These are phyloP conservation scores for Motacilla alba DNA, from an alignment of 2,113 vertebrate species.

Conservation along the genomic window DNA sequence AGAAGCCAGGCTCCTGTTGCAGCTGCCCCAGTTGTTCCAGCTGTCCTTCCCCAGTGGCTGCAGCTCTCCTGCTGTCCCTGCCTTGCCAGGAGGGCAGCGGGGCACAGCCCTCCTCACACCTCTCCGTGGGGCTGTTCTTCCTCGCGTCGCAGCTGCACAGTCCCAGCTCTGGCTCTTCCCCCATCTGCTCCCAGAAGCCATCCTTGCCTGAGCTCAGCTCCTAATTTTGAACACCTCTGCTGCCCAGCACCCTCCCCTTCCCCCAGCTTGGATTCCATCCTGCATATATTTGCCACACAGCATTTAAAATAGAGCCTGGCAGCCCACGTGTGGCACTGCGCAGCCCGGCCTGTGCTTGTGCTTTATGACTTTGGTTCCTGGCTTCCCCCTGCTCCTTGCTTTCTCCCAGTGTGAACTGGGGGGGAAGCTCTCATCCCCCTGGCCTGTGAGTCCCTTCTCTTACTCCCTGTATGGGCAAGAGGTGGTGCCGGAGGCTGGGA, in stretches of 20 bases:
- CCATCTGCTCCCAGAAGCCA: constrained; percentile 44
- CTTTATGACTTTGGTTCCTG: not conserved
- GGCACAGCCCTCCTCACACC: not conserved
- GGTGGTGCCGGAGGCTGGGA: not conserved
- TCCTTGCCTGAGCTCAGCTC: constrained; percentile 52
- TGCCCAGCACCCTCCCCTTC: constrained; percentile 48
- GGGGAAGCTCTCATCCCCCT: not conserved
- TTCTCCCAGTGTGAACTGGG: not conserved
- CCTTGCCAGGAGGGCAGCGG: not conserved
- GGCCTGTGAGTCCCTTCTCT: not conserved
- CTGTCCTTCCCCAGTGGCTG: not conserved
- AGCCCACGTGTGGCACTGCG: constrained; percentile 39
- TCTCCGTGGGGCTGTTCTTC: accelerated
- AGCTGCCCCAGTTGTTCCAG: not conserved
- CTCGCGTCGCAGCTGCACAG: not conserved
- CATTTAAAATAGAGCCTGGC: constrained; percentile 63
- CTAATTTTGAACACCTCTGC: constrained; percentile 53
- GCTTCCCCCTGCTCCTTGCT: not conserved
- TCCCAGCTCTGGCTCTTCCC: not conserved
- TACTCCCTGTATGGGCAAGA: not conserved
- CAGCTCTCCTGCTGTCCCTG: not conserved
- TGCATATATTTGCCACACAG: constrained; percentile 59
- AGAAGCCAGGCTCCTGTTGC: not conserved
- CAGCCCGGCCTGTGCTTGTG: constrained; percentile 9
- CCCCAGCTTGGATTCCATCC: constrained; percentile 46